Conservation (phyloP, 2,888 invertebrate species). For the Diarsia rubi region DNA sequence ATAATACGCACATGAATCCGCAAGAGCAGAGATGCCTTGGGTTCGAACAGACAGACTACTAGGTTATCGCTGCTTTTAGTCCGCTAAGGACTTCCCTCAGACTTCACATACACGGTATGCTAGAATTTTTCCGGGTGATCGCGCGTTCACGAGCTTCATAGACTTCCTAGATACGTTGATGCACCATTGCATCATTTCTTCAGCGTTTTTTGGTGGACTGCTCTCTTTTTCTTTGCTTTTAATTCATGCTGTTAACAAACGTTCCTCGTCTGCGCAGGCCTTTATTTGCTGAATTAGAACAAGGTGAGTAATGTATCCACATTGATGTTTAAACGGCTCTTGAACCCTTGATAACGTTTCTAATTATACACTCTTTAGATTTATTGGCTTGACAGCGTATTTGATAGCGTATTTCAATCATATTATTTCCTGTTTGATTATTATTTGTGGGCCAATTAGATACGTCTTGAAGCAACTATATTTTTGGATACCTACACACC, state of each 20-base stretch:
- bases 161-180: not conserved
- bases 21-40: too few relatives aligned
- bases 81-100: not conserved
- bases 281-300: conserved; percentile 65
- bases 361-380: conserved; percentile 60
- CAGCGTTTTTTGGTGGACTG: too few relatives aligned
- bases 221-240: not conserved
- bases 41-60: too few relatives aligned
- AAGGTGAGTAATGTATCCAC: conserved; percentile 55
- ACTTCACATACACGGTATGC: not conserved
- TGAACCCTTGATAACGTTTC: conserved; percentile 66
- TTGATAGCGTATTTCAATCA: conserved; percentile 54
- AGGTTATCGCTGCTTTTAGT: not conserved
- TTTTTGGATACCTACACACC: too few relatives aligned
- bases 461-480: too few relatives aligned
- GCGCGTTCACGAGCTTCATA: not conserved
- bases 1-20: too few relatives aligned
- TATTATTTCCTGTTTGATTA: conserved; percentile 57
- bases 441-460: conserved; percentile 35
- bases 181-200: not conserved
- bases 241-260: not conserved
- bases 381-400: conserved; percentile 50
- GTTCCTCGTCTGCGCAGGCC: not conserved
- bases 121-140: too few relatives aligned
- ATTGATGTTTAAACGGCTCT: conserved; percentile 67